Evolutionary conservation across 1,140 invertebrate genomes (phyloP), one percentile per base, ranked within the genome.

Genomic region (Trichomalopsis sarcophagae): DNA sequence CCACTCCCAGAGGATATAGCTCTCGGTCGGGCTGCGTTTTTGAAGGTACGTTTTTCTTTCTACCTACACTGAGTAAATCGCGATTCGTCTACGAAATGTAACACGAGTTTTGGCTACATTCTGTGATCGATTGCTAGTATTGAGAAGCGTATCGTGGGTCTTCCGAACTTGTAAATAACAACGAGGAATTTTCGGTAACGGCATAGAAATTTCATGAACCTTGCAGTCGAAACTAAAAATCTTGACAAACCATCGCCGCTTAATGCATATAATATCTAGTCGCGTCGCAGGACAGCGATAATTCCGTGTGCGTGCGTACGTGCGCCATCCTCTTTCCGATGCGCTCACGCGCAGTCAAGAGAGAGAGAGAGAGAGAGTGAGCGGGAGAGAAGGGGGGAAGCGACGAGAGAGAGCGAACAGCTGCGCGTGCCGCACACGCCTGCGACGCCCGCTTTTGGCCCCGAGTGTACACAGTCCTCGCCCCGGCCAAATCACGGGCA

Each of bases 381-480:
- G 27, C 9, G 50, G 23, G 23, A 76, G 17, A 21, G 47, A 55
- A 13, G 1, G 55, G 23, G 55, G 23, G 68, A 73, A 50, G 40
- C 17, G 7, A 36, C 2, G 33, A 36, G 14, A 74, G 17, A 36
- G 11, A 36, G 27, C 2, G 62, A 83, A 83, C 82, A 83, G 82
- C 82, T 83, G 82, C 82, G 74, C 62, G 82, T 50, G 73, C 74
- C 68, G 27, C 27, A 47, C 44, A 27, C 73, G 68, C 36, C 36
- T 47, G 66, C 55, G 30, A 69, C 21, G 68, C 9, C 23, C 27
- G 23, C 47, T 83, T 83, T 77, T 83, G 82, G 55, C 74, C 5
- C 2, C 13, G 74, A 77, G 55, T 83, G 74, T 83, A 83, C 73
- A 30, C 13, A 23, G 13, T 33, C 23, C 68, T 27, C 68, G 68